Percentiles rank a stretch among this genome's conserved stretches.
Conservation (phyloP, 2,888 invertebrate species). For the Camptogramma bilineatum region DNA sequence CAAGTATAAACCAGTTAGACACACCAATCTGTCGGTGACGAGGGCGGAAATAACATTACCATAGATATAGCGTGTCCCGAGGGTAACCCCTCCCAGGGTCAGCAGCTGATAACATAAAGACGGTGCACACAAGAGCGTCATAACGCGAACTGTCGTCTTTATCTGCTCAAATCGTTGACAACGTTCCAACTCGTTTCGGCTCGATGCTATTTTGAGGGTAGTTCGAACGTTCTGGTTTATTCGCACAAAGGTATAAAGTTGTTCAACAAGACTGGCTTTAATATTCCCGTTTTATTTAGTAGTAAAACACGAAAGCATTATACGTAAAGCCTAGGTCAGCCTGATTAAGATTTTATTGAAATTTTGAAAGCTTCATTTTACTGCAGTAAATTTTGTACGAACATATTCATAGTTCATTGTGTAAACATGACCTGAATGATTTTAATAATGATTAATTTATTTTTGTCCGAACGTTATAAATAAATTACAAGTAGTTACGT, state of each 20-base stretch:
- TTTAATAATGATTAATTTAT: too few species aligned
- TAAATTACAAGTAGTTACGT: too few species aligned
- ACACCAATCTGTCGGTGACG: constrained; percentile 8
- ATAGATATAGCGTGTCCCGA: constrained; percentile 16
- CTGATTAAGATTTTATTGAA: too few species aligned
- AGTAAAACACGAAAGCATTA: not conserved
- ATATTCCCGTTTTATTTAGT: not conserved
- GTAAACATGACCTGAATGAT: too few species aligned
- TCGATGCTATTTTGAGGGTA: constrained; percentile 49
- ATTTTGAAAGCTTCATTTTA: too few species aligned
- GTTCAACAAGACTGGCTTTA: constrained; percentile 10
- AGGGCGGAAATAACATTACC: constrained; percentile 14
- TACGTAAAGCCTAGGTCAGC: not conserved
- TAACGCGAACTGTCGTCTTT: constrained; percentile 52
- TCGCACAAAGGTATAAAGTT: constrained; percentile 29
- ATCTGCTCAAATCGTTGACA: constrained; percentile 56
- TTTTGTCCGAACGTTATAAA: too few species aligned
- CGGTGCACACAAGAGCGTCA: constrained; percentile 39
- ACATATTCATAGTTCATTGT: too few species aligned
- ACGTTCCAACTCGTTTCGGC: constrained; percentile 53
- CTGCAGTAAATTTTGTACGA: too few species aligned
- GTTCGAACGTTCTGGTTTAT: constrained; percentile 40
- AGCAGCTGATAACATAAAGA: constrained; percentile 28
- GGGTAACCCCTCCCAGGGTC: constrained; percentile 12
- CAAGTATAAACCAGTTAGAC: not conserved